These are phyloP conservation scores for Excalfactoria chinensis DNA, from an alignment of 2,113 vertebrate genomes.

Conservation along the genomic window DNA sequence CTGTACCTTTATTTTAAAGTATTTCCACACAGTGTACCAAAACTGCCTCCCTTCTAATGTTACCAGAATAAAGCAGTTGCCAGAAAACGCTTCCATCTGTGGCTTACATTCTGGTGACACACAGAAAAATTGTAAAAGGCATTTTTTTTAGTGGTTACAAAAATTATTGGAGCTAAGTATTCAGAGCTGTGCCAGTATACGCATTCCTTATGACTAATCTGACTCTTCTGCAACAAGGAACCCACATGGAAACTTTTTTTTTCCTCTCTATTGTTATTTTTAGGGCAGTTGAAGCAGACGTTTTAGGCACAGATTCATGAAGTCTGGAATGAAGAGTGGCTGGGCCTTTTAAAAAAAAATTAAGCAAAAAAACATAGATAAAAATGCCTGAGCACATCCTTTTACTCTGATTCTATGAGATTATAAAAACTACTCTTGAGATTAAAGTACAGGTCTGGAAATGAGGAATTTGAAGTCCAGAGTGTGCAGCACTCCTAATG, in stretches of 20 bases:
- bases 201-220: not conserved
- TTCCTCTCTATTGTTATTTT: not conserved
- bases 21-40: not conserved
- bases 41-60: not conserved
- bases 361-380: not conserved
- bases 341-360: not conserved
- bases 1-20: not conserved
- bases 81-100: not conserved
- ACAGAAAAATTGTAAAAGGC: not conserved
- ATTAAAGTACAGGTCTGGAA: not conserved
- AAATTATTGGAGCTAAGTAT: not conserved
- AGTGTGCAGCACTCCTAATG: not conserved
- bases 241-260: not conserved
- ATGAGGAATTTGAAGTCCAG: not conserved
- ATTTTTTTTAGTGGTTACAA: not conserved
- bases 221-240: not conserved
- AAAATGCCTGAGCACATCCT: not conserved
- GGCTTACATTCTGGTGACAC: not conserved
- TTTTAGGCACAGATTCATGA: constrained; percentile 23
- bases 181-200: not conserved
- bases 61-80: not conserved
- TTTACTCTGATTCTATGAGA: not conserved
- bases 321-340: not conserved
- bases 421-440: not conserved
- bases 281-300: not conserved